Conservation (phyloP, 2,113 vertebrate species). For the Podilymbus podiceps region DNA sequence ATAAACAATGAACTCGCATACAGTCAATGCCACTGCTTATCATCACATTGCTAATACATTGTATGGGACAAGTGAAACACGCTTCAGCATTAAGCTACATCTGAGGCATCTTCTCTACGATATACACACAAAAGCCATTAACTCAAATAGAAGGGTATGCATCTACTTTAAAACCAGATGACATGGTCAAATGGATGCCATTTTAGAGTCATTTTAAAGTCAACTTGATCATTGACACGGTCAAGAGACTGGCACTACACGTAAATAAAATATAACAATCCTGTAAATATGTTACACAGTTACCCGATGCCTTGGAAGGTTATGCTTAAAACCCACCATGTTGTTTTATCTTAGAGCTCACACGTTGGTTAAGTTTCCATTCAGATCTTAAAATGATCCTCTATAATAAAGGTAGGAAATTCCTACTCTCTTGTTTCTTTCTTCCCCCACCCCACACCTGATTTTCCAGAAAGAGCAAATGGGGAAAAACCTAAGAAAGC, state of each 20-base stretch:
- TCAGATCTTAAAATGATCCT: not conserved
- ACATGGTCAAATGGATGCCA: not conserved
- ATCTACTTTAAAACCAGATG: not conserved
- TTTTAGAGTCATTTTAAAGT: not conserved
- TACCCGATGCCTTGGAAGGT: not conserved
- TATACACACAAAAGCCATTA: not conserved
- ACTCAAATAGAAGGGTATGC: not conserved
- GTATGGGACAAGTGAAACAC: not conserved
- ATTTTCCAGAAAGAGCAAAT: not conserved
- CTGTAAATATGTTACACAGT: fast-evolving
- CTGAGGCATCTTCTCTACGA: not conserved
- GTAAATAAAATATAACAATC: not conserved
- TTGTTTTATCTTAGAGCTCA: not conserved
- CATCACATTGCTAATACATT: not conserved
- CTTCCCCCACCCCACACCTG: too few relatives aligned
- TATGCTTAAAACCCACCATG: not conserved
- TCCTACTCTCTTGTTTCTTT: not conserved
- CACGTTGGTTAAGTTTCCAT: not conserved
- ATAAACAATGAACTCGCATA: not conserved
- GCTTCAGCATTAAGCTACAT: not conserved
- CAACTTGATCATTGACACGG: not conserved
- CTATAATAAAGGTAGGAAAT: not conserved
- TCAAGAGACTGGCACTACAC: not conserved
- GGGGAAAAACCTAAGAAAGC: not conserved
- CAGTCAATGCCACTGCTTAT: not conserved